Evolutionary conservation across 2,797 vertebrate genomes (phyloP).

Genomic region (Glossophaga mutica): DNA sequence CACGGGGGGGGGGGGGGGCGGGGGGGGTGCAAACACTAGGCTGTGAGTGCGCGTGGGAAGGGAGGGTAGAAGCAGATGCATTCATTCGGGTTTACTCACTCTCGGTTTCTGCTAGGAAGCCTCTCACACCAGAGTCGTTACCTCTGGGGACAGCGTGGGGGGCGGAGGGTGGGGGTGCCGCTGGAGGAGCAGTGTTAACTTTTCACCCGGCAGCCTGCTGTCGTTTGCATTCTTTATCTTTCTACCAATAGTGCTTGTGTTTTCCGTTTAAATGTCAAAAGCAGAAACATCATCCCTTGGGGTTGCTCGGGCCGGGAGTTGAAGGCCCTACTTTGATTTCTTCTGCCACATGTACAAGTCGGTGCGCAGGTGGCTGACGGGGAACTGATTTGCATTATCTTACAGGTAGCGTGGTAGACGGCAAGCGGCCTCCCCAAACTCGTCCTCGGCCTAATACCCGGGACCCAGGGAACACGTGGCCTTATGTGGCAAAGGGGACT

Average conservation of each 20-base stretch:
- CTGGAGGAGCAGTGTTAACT: not conserved
- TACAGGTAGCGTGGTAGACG: not conserved
- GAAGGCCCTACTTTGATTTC: not conserved
- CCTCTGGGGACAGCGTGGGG: not conserved
- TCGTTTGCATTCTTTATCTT: not conserved
- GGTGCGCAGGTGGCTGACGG: not conserved
- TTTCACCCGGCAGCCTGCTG: accelerated
- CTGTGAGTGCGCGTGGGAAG: no score
- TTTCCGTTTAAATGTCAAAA: conserved; percentile 54
- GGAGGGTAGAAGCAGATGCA: no score
- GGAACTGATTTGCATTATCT: not conserved
- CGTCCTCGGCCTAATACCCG: accelerated
- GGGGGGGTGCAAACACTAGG: accelerated
- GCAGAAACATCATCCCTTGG: not conserved
- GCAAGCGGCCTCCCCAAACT: not conserved
- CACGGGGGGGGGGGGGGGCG: no score
- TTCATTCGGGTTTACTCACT: no score
- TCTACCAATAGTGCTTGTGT: not conserved
- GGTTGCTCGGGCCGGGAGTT: not conserved
- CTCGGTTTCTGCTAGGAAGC: not conserved
- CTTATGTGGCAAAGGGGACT: not conserved
- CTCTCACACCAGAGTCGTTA: not conserved
- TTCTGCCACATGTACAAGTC: not conserved
- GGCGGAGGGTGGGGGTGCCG: accelerated
- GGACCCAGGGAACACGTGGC: not conserved